Conservation (phyloP, 92 coral and sea anemone genomes). For the Porites rus region DNA sequence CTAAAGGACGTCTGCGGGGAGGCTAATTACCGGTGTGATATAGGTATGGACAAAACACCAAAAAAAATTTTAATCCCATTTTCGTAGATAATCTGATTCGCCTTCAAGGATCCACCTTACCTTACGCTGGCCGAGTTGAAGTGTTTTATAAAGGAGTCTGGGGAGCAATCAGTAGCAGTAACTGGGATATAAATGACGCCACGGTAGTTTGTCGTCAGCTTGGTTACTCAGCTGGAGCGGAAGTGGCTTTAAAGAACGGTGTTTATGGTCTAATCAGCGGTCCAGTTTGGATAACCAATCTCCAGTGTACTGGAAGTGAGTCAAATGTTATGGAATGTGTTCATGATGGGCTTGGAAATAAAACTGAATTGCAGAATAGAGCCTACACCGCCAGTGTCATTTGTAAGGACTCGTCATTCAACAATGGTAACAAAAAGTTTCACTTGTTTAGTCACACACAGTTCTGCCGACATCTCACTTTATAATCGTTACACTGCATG, state of each 20-base stretch:
- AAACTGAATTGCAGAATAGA: background rate
- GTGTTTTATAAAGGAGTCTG: conserved; percentile 33
- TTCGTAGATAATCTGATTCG: conserved; percentile 19
- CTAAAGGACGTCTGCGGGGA: too few relatives aligned
- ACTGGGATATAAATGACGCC: conserved; percentile 39
- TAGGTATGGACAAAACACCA: too few relatives aligned
- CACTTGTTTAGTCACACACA: background rate
- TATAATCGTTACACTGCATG: too few relatives aligned
- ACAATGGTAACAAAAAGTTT: background rate
- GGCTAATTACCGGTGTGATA: too few relatives aligned
- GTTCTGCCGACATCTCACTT: too few relatives aligned
- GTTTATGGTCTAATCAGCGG: conserved; percentile 13
- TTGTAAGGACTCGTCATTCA: background rate
- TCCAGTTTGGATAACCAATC: conserved; percentile 19
- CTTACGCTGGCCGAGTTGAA: conserved; percentile 35
- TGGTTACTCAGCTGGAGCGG: conserved; percentile 38
- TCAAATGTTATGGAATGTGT: background rate
- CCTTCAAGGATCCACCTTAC: conserved; percentile 12
- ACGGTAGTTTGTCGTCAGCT: conserved; percentile 40
- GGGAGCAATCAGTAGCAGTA: conserved; percentile 26
- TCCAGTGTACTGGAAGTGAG: conserved; percentile 25
- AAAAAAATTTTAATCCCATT: background rate
- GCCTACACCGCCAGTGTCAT: background rate
- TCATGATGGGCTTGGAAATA: conserved; percentile 26
- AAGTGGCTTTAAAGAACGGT: background rate